Percentiles rank a stretch among this genome's conserved stretches.
phyloP scores from a whole-genome alignment of 2,888 invertebrate genomes.

The Drosophila vallismaia region DNA sequence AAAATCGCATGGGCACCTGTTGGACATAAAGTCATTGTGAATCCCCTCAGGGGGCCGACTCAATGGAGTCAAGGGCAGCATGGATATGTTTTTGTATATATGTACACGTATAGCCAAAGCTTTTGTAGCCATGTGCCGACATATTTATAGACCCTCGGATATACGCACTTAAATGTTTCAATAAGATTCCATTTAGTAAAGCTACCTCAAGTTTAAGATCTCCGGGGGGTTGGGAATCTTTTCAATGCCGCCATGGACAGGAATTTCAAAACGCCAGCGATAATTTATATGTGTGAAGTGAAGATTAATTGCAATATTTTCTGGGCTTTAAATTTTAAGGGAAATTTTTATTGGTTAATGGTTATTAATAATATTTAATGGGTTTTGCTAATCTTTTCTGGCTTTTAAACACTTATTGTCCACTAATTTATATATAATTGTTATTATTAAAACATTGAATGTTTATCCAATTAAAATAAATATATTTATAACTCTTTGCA shows the following conservation, averaged over 20 bases:
- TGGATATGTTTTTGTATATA: constrained; percentile 21
- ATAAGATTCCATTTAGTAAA: constrained; percentile 22
- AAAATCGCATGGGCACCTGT: constrained; percentile 46
- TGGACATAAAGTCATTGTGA: constrained; percentile 22
- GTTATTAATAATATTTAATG: neutral
- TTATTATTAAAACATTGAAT: no score
- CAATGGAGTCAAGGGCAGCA: constrained; percentile 46
- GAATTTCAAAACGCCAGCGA: neutral
- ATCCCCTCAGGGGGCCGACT: constrained; percentile 6
- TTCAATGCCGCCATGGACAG: constrained; percentile 24
- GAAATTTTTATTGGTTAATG: neutral
- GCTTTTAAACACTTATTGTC: neutral
- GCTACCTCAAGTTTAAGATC: constrained; percentile 22
- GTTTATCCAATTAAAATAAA: neutral
- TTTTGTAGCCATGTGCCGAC: constrained; percentile 62
- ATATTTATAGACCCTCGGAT: constrained; percentile 60
- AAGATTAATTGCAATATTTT: neutral
- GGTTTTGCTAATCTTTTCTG: neutral
- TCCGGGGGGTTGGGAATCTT: constrained; percentile 7
- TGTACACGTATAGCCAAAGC: constrained; percentile 35
- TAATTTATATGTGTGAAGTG: neutral
- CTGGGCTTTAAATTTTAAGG: neutral
- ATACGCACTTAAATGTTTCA: constrained; percentile 24
- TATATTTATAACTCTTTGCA: constrained; percentile 51
- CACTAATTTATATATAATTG: neutral